Base-by-base conservation (phyloP, 2,888 invertebrate species). In the Hipparchia sbordonii region DNA sequence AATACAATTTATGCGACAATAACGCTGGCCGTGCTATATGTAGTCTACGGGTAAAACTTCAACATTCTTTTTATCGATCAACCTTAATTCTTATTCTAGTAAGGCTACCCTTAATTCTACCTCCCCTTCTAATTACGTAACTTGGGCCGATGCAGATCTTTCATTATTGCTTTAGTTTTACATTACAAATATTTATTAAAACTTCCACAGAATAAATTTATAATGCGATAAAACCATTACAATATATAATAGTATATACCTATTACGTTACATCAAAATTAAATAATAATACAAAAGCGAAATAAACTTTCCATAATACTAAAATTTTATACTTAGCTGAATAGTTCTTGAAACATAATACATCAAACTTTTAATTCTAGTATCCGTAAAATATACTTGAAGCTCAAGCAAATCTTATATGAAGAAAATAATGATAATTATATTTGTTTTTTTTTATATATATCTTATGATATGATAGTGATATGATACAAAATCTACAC, bases 91-190 rank as follows among this genome's bases (percentile, higher is more conserved):
- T 92, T 92, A 92, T 72, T 82, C 93, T 93, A 93, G 84, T 93
- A 93, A 93, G 93, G 93, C 93, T 93, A 92, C 89, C 90, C 91
- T 92, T 92, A 93, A 89, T 84, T 85, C 90, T 91, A 92, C 86
- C 82, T 79, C 83, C 85, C 82, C 79, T 86, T 84, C 80, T 83
- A 84, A 77, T 76, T 84, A 85, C 82, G 80, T 83, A 84, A 76
- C 72, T 76, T 85, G 84, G 85, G 85, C 85, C 85, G 80, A 83
- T 81, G 82, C 82, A 81, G 75, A 75, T 80, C 75, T 70, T 74
- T 79, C 81, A 82, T 85, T 87, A 87, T 89, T 89, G 88, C 87
- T 88, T 81, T 79, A 74, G 46, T 72, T 62, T 59, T 5, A 54
- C 45, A 45, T 70, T 54, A 69, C 57, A 61, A 52, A 62, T 62